A percentile compares a stretch with the other conserved stretches of the same genome.
phyloP scores from a whole-genome alignment of 2,113 vertebrate species.

The Embiotoca jacksoni region DNA sequence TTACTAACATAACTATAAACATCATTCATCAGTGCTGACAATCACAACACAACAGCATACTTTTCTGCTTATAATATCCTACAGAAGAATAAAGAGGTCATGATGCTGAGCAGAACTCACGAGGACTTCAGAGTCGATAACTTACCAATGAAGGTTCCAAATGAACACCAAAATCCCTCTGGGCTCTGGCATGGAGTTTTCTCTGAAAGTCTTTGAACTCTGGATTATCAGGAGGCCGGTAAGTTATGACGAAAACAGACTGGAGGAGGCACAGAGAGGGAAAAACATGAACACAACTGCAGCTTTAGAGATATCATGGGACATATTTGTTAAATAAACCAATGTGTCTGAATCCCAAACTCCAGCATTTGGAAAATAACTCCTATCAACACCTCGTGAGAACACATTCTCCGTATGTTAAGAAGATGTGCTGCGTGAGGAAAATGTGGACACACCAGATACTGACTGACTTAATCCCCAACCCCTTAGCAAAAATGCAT shows the following conservation, averaged over 20 bases:
- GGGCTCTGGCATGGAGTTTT: constrained; percentile 89
- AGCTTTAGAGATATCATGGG: neutral
- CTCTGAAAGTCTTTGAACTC: constrained; percentile 92
- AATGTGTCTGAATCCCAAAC: no score
- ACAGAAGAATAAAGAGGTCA: constrained; percentile 42
- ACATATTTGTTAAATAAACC: no score
- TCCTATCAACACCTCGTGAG: no score
- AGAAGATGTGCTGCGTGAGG: no score
- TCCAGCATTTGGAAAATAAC: no score
- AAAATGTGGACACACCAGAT: no score
- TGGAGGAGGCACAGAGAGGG: constrained; percentile 68
- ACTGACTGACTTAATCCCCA: no score
- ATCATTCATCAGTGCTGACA: constrained; percentile 33
- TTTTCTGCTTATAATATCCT: constrained; percentile 18
- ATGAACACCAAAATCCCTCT: constrained; percentile 89
- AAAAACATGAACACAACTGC: neutral
- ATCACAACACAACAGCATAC: constrained; percentile 9
- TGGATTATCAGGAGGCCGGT: constrained; percentile 91
- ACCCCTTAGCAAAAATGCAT: no score
- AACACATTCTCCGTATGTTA: no score
- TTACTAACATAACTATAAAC: constrained; percentile 35
- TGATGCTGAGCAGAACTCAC: neutral
- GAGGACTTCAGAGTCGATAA: constrained; percentile 11
- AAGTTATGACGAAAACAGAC: constrained; percentile 95
- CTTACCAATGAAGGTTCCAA: constrained; percentile 93